phyloP scores from a whole-genome alignment of 92 coral and sea anemone species.

The Ricordea florida region DNA sequence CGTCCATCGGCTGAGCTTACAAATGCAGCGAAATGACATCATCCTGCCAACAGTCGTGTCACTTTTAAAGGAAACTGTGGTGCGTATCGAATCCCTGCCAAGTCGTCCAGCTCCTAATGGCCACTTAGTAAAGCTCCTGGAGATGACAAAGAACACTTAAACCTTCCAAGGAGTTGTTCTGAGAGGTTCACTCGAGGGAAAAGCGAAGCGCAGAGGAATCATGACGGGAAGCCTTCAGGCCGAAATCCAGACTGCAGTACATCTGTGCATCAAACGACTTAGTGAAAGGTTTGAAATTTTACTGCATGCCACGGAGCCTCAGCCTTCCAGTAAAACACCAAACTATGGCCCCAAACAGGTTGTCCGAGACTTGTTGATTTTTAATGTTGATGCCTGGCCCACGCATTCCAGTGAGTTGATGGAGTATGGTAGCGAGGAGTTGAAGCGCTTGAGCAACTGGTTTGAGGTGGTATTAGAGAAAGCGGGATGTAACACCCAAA shows the following conservation, averaged over 20 bases:
- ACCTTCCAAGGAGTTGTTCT: no score
- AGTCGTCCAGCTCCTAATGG: no score
- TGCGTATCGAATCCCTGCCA: no score
- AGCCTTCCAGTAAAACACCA: background rate
- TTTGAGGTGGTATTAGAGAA: background rate
- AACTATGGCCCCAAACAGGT: slow-evolving; percentile 1
- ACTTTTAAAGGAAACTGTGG: no score
- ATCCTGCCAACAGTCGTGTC: no score
- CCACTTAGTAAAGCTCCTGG: no score
- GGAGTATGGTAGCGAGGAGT: background rate
- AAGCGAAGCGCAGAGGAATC: no score
- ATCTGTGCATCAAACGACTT: background rate
- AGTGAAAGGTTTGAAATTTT: background rate
- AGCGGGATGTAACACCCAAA: slow-evolving; percentile 1
- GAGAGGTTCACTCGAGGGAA: no score
- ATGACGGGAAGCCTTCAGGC: no score
- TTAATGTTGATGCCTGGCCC: slow-evolving; percentile 10
- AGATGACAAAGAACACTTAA: no score
- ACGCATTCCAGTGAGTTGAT: background rate
- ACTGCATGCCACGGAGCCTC: background rate
- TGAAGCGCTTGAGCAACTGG: background rate
- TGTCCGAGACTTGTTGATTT: background rate
- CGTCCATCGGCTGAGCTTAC: no score
- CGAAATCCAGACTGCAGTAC: background rate
- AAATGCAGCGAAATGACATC: no score